phyloP scores from a whole-genome alignment of 1,140 invertebrate species.

The Hydropsyche tenuis region DNA sequence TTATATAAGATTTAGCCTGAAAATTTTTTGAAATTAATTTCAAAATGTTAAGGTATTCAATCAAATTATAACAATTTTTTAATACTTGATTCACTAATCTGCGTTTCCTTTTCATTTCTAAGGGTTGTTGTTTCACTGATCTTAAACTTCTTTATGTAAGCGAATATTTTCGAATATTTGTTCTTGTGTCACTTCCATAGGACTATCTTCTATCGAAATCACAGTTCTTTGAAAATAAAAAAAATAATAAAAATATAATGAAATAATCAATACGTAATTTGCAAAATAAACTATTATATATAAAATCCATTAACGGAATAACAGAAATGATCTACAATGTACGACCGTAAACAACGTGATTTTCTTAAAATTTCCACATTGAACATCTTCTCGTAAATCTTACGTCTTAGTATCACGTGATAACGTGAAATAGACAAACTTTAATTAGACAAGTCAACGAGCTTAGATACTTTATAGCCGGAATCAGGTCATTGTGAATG shows the following conservation, averaged over 20 bases:
- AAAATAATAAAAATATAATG: not conserved
- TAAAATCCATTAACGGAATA: not conserved
- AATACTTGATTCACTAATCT: constrained; percentile 77
- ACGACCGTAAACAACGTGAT: no score
- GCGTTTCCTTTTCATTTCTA: constrained; percentile 85
- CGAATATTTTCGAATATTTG: constrained; percentile 91
- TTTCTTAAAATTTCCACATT: no score
- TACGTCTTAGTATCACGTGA: constrained; percentile 4
- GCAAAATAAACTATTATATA: not conserved
- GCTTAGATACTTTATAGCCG: not conserved
- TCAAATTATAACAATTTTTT: constrained; percentile 4
- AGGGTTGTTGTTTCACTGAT: constrained; percentile 87
- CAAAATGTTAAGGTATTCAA: not conserved
- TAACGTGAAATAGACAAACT: constrained; percentile 14
- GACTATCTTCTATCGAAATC: constrained; percentile 75
- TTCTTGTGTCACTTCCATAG: constrained; percentile 72
- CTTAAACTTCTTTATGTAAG: constrained; percentile 92
- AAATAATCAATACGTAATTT: not conserved
- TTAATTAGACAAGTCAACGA: constrained; percentile 22
- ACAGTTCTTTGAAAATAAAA: constrained; percentile 65
- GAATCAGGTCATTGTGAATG: constrained; percentile 44
- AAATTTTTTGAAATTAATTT: constrained; percentile 32
- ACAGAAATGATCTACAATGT: no score
- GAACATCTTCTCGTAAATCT: no score
- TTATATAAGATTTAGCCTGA: constrained; percentile 84